A percentile compares a stretch with the other conserved stretches of the same genome.
Evolutionary conservation across 2,888 invertebrate genomes (phyloP).

Genomic region (Monoplex corrugatus): DNA sequence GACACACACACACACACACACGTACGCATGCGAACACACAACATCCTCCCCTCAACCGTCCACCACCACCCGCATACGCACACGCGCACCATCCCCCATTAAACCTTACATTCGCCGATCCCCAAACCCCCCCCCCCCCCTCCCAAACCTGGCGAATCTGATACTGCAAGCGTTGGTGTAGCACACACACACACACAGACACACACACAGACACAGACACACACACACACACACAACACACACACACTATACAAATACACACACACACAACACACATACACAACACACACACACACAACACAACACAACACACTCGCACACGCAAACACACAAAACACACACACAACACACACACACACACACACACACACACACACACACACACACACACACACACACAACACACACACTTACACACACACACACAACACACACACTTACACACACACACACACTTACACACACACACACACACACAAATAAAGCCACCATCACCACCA

Average conservation of each 20-base stretch:
- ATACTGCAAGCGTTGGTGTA: too few relatives aligned
- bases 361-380: neutral
- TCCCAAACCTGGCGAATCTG: too few relatives aligned
- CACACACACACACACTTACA: neutral
- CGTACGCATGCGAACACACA: too few relatives aligned
- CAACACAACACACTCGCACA: neutral
- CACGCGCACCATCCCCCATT: too few relatives aligned
- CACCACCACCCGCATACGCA: too few relatives aligned
- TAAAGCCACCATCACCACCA: neutral
- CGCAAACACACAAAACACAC: neutral
- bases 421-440: neutral
- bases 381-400: neutral
- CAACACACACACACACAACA: neutral
- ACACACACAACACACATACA: neutral
- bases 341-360: neutral
- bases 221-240: constrained; percentile 18
- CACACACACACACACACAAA: neutral
- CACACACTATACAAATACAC: constrained; percentile 3
- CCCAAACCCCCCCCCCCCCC: too few relatives aligned
- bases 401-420: neutral
- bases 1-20: too few relatives aligned
- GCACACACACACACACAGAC: neutral
- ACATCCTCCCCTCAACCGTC: too few relatives aligned
- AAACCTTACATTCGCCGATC: too few relatives aligned
- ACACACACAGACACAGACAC: neutral